phyloP scores from a whole-genome alignment of 2,888 invertebrate species.

The Helleia helle region DNA sequence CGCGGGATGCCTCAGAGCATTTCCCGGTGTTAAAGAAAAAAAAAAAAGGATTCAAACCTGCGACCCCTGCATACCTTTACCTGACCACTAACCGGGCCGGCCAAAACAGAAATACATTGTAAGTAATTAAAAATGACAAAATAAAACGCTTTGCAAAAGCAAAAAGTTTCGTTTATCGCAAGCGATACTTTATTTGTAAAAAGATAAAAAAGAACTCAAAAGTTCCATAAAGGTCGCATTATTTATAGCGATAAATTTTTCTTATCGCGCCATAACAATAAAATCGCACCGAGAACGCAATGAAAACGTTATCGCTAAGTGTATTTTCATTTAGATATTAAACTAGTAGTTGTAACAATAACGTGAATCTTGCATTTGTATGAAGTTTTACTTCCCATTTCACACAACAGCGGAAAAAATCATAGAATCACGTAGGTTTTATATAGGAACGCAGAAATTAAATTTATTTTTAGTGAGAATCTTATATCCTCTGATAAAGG shows the following conservation, averaged over 20 bases:
- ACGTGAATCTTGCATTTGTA: neutral
- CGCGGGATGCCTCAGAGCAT: too few species aligned
- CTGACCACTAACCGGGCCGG: too few species aligned
- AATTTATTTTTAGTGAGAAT: too few species aligned
- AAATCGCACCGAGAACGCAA: conserved; percentile 25
- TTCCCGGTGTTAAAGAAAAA: too few species aligned
- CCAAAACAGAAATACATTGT: too few species aligned
- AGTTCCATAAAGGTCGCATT: conserved; percentile 17
- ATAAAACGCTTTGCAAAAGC: neutral
- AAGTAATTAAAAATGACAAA: too few species aligned
- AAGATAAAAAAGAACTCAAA: conserved; percentile 15
- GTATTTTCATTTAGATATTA: conserved; percentile 24
- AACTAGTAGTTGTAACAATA: neutral
- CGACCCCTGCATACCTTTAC: too few species aligned
- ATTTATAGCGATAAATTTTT: conserved; percentile 22
- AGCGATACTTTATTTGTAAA: neutral
- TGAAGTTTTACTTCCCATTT: neutral
- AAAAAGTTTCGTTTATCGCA: neutral
- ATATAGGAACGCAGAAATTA: too few species aligned
- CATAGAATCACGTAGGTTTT: neutral
- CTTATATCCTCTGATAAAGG: too few species aligned
- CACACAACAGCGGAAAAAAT: neutral
- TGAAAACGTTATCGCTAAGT: conserved; percentile 34
- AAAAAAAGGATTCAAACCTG: too few species aligned
- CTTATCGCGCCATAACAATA: conserved; percentile 22